Evolutionary conservation across 2,797 vertebrate genomes (phyloP).

Genomic region (Syngnathus rostellatus): DNA sequence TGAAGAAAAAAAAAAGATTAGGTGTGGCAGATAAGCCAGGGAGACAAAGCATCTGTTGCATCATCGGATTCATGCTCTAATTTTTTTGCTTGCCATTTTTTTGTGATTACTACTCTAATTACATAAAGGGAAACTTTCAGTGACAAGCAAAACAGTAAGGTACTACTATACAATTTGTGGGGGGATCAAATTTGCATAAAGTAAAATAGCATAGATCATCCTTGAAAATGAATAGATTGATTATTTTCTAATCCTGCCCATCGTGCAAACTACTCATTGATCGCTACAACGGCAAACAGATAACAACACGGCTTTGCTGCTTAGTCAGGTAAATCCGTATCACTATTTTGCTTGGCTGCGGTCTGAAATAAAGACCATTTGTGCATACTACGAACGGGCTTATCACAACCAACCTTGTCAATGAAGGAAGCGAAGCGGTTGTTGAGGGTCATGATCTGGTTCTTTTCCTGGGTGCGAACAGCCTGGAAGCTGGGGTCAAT

Average conservation of each 20-base stretch:
- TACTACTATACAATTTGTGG: background rate
- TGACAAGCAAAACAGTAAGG: background rate
- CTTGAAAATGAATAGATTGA: background rate
- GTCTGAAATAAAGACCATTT: background rate
- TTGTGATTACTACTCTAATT: background rate
- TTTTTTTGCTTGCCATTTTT: too few species aligned
- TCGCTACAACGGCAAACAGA: conserved; percentile 18
- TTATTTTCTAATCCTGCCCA: background rate
- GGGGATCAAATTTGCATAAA: background rate
- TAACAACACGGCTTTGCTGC: conserved; percentile 8
- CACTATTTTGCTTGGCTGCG: background rate
- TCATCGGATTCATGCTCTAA: background rate
- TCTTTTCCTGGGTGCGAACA: conserved; percentile 86
- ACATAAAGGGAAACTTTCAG: background rate
- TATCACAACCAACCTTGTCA: conserved; percentile 76
- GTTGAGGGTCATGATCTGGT: conserved; percentile 94
- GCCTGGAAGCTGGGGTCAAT: conserved; percentile 82
- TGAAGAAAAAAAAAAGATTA: conserved; percentile 31
- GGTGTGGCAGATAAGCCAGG: conserved; percentile 48
- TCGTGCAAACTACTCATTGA: conserved; percentile 20
- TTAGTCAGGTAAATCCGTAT: background rate
- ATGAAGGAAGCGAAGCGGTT: conserved; percentile 94
- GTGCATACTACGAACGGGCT: too few species aligned
- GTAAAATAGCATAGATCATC: background rate
- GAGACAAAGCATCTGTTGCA: conserved; percentile 34